Evolutionary conservation across 2,888 invertebrate genomes (phyloP), one percentile per base, ranked within the genome.

Genomic region (Hedya salicella): DNA sequence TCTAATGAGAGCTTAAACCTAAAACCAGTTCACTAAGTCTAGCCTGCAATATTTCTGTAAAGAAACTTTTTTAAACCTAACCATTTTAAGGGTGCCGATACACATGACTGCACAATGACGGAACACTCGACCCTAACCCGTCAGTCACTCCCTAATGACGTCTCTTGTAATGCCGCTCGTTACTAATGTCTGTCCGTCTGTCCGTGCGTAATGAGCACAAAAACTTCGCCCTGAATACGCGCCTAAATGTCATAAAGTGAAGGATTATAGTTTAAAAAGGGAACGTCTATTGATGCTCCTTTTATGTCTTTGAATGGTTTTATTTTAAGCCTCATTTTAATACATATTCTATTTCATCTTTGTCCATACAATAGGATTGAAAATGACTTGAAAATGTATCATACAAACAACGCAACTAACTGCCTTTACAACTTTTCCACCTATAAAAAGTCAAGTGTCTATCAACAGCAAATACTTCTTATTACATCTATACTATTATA

Each of bases 171-270:
- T 40, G 44, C 32, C 36, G 9, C 46, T 16, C 25, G 39, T 42
- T 25, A 32, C 49, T 65, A 65, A 52, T 50, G 49, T 40, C 40
- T 36, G 49, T 56, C 57, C 14, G 64, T 56, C 44, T 52, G 54
- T 46, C 62, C 48, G 54, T 62, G 48, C 25, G 54, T 62, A 59
- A 63, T 49, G 54, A 56, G 50, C 49, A 59, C 40, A 63, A 56
- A 64, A 53, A 57, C 57, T 50, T 61, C 25, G 56, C 32, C 50
- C 30, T 59, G 36, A 65, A 52, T 46, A 46, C 21, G 52, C 62
- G 61, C 62, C 42, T 64, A 64, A 57, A 65, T 65, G 52, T 44
- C 48, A 16, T 21, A 57, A 59, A 65, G 59, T 44, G 62, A 53
- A 53, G 62, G 52, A 39, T 62, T 46, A 46, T 30, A 44, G 40